These are phyloP conservation scores for Noctua fimbriata DNA, from an alignment of 2,888 invertebrate species.

Conservation along the genomic window DNA sequence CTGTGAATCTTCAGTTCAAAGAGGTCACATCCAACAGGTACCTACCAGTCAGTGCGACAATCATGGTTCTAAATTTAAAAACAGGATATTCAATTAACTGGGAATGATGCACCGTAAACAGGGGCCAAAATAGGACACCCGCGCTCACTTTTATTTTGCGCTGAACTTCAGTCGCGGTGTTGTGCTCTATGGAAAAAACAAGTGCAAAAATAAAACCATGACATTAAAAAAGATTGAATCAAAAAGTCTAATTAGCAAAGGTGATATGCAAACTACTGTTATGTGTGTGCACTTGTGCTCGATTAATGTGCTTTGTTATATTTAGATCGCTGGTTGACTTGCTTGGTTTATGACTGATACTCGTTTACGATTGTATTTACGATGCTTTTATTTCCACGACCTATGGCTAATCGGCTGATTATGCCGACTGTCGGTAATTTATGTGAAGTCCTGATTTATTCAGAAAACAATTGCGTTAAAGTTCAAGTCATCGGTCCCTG, in stretches of 20 bases:
- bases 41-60: constrained; percentile 59
- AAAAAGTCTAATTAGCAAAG: constrained; percentile 78
- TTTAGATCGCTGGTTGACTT: constrained; percentile 69
- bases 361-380: constrained; percentile 47
- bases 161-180: constrained; percentile 69
- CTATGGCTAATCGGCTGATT: constrained; percentile 45
- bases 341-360: constrained; percentile 49
- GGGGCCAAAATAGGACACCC: constrained; percentile 86
- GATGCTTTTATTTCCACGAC: constrained; percentile 51
- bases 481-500: constrained; percentile 51
- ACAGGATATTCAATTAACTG: constrained; percentile 89
- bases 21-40: constrained; percentile 63
- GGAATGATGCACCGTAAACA: constrained; percentile 86
- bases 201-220: constrained; percentile 70
- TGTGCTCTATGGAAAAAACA: constrained; percentile 60
- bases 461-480: constrained; percentile 54
- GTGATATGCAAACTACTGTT: constrained; percentile 69
- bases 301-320: constrained; percentile 69
- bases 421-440: constrained; percentile 41
- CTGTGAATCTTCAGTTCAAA: constrained; percentile 48
- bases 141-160: constrained; percentile 84
- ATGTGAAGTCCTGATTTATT: constrained; percentile 55
- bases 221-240: constrained; percentile 79
- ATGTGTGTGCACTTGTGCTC: constrained; percentile 70
- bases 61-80: constrained; percentile 84